Conservation (phyloP, 2,888 invertebrate genomes). For the Hydropsyche betteni region DNA sequence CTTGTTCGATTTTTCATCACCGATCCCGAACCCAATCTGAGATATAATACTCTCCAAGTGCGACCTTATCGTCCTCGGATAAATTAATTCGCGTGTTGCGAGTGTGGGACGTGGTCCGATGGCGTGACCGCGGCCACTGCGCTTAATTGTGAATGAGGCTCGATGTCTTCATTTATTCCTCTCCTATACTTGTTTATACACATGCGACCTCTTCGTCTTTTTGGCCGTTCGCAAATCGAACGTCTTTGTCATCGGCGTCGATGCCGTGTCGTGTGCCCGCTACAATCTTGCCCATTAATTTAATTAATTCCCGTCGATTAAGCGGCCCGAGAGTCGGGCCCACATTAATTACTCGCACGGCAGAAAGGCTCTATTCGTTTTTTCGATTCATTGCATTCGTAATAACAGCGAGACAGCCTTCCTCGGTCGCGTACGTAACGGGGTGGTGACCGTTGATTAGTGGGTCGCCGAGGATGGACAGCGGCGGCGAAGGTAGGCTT, state of each 20-base stretch:
- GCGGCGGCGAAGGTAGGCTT: constrained; percentile 36
- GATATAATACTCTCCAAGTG: too few relatives aligned
- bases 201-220: not conserved
- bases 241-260: constrained; percentile 34
- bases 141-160: constrained; percentile 39
- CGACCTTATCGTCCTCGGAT: constrained; percentile 41
- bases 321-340: not conserved
- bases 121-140: constrained; percentile 29
- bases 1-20: constrained; percentile 15
- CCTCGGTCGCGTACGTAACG: too few relatives aligned
- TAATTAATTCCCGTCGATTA: constrained; percentile 27
- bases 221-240: constrained; percentile 35
- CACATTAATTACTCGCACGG: too few relatives aligned
- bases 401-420: too few relatives aligned
- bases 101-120: constrained; percentile 30
- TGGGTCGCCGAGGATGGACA: constrained; percentile 34
- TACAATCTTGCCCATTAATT: constrained; percentile 25
- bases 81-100: constrained; percentile 37
- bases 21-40: constrained; percentile 38
- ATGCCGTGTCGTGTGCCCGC: constrained; percentile 6
- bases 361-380: too few relatives aligned
- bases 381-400: too few relatives aligned
- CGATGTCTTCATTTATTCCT: constrained; percentile 38
- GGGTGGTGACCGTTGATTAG: constrained; percentile 38
- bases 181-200: not conserved